These are phyloP conservation scores for Ageneiosus marmoratus DNA, from an alignment of 2,113 vertebrate genomes.

Conservation along the genomic window DNA sequence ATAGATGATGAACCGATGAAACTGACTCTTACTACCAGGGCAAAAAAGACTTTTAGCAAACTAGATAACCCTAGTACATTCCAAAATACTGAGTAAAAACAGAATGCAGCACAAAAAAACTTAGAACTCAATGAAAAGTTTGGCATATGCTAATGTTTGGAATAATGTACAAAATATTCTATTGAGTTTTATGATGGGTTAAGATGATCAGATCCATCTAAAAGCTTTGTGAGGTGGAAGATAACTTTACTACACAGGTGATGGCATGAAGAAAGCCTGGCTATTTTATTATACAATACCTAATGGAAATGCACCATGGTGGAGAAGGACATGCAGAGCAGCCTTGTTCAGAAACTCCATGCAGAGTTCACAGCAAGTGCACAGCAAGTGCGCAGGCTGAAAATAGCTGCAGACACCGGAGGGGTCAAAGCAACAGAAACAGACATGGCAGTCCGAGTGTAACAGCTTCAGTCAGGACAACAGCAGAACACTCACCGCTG, in stretches of 20 bases:
- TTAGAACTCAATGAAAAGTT: background rate
- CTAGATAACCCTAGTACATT: background rate
- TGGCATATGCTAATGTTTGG: background rate
- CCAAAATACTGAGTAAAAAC: background rate
- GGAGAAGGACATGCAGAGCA: slow-evolving; percentile 31
- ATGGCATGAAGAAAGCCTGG: background rate
- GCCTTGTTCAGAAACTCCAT: slow-evolving; percentile 45
- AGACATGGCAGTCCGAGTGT: slow-evolving; percentile 20
- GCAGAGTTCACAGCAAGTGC: slow-evolving; percentile 43
- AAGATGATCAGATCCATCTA: background rate
- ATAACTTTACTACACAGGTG: background rate
- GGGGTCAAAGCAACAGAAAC: slow-evolving; percentile 40
- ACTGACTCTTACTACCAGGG: background rate
- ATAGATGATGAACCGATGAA: no score
- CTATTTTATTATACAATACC: background rate
- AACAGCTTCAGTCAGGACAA: slow-evolving; percentile 15
- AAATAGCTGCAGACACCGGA: slow-evolving; percentile 55
- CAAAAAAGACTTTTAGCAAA: slow-evolving; percentile 5
- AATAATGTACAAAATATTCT: slow-evolving; percentile 6
- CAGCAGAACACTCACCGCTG: slow-evolving; percentile 35
- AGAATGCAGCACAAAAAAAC: background rate
- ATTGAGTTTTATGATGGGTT: slow-evolving; percentile 8
- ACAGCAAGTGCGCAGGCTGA: slow-evolving; percentile 40
- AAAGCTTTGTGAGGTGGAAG: background rate
- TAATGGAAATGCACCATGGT: slow-evolving; percentile 29